These are phyloP conservation scores for Valencia hispanica DNA, from an alignment of 2,797 vertebrate species.

Conservation along the genomic window DNA sequence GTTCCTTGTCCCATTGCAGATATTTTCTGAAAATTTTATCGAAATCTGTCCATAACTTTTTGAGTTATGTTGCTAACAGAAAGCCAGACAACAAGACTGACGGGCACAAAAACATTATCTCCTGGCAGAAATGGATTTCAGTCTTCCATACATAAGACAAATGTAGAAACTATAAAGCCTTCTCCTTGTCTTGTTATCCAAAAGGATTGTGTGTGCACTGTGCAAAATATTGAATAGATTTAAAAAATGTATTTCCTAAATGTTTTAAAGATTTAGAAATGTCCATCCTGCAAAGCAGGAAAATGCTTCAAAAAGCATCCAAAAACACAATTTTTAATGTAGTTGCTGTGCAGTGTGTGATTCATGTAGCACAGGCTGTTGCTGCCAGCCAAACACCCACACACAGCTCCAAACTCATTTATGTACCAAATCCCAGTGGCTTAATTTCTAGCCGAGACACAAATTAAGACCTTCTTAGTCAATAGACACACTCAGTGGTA, in stretches of 20 bases:
- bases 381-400: conserved; percentile 31
- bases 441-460: conserved; percentile 34
- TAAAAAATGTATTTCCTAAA: neutral
- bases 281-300: neutral
- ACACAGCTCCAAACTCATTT: conserved; percentile 27
- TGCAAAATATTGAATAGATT: neutral
- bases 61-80: too few species aligned
- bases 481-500: neutral
- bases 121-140: neutral
- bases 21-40: too few species aligned
- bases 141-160: neutral
- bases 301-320: neutral
- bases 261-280: neutral
- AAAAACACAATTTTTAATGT: neutral
- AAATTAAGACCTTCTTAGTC: conserved; percentile 29
- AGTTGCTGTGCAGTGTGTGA: conserved; percentile 1
- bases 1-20: too few species aligned
- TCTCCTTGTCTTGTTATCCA: neutral
- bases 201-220: neutral
- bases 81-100: too few species aligned
- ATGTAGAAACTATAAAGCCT: neutral
- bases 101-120: too few species aligned
- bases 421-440: conserved; percentile 31
- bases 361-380: conserved; percentile 20
- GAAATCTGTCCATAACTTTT: too few species aligned